phyloP scores from a whole-genome alignment of 2,888 invertebrate species.

The Drosophila mettleri region DNA sequence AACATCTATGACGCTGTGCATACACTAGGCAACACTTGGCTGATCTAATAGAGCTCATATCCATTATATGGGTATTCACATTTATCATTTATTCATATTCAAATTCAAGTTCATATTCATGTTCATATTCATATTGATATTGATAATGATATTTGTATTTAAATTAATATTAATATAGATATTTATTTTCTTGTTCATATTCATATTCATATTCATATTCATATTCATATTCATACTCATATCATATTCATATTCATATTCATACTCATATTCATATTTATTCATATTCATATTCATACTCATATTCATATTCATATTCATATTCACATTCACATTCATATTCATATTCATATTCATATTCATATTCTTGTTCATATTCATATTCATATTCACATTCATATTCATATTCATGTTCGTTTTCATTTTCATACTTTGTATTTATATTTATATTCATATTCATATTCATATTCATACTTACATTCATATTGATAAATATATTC shows the following conservation, averaged over 20 bases:
- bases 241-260: not conserved
- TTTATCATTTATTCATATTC: not conserved
- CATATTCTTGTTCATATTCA: not conserved
- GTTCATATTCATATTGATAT: not conserved
- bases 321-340: not conserved
- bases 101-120: not conserved
- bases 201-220: constrained; percentile 1
- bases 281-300: not conserved
- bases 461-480: constrained; percentile 1
- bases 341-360: not conserved
- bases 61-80: not conserved
- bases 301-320: constrained; percentile 1
- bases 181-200: not conserved
- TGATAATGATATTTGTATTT: not conserved
- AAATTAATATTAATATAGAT: not conserved
- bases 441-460: not conserved
- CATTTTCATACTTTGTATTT: not conserved
- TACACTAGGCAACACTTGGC: constrained; percentile 38
- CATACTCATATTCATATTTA: not conserved
- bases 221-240: not conserved
- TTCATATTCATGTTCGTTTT: not conserved
- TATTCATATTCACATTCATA: not conserved
- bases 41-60: not conserved
- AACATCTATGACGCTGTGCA: constrained; percentile 46
- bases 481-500: not conserved